Conservation (phyloP, 2,113 vertebrate species). For the Hyla sarda region DNA sequence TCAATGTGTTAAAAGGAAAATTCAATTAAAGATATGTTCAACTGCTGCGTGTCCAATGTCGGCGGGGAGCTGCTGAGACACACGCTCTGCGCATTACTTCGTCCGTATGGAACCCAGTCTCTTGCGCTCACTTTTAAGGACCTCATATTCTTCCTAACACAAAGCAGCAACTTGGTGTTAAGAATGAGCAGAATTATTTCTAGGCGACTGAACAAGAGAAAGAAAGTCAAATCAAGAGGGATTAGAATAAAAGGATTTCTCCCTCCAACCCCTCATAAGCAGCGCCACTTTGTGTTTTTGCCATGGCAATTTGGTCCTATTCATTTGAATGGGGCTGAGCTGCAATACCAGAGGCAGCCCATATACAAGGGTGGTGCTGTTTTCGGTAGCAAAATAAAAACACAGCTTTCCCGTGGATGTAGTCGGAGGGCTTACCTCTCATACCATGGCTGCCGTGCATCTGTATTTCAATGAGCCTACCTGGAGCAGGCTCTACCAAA, state of each 20-base stretch:
- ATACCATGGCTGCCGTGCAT: too few relatives aligned
- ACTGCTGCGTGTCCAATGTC: conserved; percentile 41
- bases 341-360: neutral
- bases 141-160: neutral
- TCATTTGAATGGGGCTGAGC: neutral
- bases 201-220: neutral
- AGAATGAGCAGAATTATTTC: neutral
- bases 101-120: conserved; percentile 27
- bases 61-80: neutral
- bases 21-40: conserved; percentile 58
- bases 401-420: too few relatives aligned
- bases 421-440: too few relatives aligned
- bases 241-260: neutral
- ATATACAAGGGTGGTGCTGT: neutral
- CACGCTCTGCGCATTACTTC: neutral
- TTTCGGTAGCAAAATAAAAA: neutral
- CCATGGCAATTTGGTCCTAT: neutral
- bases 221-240: neutral
- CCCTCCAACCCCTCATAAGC: neutral
- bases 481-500: too few relatives aligned
- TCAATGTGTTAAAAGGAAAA: conserved; percentile 56
- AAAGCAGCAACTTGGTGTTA: conserved; percentile 14
- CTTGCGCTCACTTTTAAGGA: conserved; percentile 7
- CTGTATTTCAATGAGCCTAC: too few relatives aligned
- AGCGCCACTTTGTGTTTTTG: neutral